Evolutionary conservation across 2,797 vertebrate species (phyloP).

Genomic region (Fistularia tabacaria): DNA sequence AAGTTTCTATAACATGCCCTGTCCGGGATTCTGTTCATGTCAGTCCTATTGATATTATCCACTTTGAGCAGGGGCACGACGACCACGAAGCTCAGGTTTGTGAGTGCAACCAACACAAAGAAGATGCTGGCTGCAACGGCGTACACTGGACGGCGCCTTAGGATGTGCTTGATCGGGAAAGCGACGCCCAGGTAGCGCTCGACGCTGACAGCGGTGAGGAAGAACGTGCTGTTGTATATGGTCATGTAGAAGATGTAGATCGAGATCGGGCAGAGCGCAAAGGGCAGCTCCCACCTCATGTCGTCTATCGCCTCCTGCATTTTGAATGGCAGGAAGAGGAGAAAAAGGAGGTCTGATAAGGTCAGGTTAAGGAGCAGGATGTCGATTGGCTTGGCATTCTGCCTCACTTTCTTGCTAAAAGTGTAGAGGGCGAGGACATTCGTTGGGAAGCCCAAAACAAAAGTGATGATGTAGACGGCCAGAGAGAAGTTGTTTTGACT

Average conservation of each 20-base stretch:
- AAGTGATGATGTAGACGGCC: constrained; percentile 76
- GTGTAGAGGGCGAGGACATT: constrained; percentile 73
- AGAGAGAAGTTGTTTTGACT: constrained; percentile 68
- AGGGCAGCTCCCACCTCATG: constrained; percentile 72
- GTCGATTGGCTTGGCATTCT: constrained; percentile 75
- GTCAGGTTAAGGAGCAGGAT: constrained; percentile 83
- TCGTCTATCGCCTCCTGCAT: constrained; percentile 73
- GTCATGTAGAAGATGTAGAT: constrained; percentile 82
- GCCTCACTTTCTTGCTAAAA: constrained; percentile 73
- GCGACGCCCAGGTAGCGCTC: constrained; percentile 82
- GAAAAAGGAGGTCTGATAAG: constrained; percentile 81
- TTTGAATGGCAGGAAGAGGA: constrained; percentile 81
- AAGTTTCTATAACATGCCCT: constrained; percentile 81
- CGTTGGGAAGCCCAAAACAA: constrained; percentile 67
- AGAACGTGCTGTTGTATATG: constrained; percentile 82
- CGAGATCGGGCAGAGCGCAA: constrained; percentile 75
- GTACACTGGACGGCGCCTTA: constrained; percentile 71
- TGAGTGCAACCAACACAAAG: constrained; percentile 72
- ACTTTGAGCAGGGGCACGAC: constrained; percentile 66
- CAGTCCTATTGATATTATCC: too few relatives aligned
- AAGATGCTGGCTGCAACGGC: constrained; percentile 74
- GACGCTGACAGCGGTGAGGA: constrained; percentile 78
- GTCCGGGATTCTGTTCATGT: background rate
- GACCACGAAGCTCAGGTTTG: constrained; percentile 76
- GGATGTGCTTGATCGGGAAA: constrained; percentile 77